Conservation (phyloP, 2,797 vertebrate species). For the Gymnothorax javanicus region DNA sequence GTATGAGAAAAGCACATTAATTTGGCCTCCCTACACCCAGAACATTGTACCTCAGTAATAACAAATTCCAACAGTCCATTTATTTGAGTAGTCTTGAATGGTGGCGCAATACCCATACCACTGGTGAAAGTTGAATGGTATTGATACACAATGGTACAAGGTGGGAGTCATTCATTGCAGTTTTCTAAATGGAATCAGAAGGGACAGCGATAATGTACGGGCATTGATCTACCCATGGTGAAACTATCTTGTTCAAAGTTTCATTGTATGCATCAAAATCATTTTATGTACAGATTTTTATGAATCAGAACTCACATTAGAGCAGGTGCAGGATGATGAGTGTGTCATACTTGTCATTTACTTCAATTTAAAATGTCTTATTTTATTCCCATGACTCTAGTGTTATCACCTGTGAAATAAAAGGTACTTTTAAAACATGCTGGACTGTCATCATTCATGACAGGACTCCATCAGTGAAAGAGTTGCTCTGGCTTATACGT, state of each 20-base stretch:
- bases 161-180: not conserved
- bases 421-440: no score
- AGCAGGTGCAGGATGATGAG: no score
- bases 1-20: not conserved
- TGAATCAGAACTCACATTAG: no score
- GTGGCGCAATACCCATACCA: not conserved
- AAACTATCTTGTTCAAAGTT: not conserved
- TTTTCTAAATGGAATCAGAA: not conserved
- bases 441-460: no score
- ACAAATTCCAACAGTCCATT: not conserved
- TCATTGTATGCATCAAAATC: not conserved
- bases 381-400: no score
- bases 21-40: not conserved
- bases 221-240: not conserved
- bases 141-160: not conserved
- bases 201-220: not conserved
- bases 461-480: no score
- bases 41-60: not conserved
- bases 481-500: not conserved
- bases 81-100: not conserved
- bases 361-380: no score
- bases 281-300: no score
- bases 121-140: not conserved
- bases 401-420: no score
- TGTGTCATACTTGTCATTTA: no score